phyloP scores from a whole-genome alignment of 2,888 invertebrate genomes.

The Caradrina kadenii region DNA sequence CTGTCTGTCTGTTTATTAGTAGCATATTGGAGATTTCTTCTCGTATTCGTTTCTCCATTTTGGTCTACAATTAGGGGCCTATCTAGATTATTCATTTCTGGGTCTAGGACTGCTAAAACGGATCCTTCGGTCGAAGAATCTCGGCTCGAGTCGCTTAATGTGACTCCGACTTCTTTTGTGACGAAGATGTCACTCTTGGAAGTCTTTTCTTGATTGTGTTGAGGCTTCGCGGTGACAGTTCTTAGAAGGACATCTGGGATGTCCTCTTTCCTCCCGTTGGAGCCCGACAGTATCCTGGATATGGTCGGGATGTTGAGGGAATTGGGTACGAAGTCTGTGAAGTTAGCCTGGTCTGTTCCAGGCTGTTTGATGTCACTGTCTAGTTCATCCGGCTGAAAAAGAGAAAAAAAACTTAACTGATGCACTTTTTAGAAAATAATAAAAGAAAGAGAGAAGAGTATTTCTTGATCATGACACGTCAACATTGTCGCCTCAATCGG shows the following conservation, averaged over 20 bases:
- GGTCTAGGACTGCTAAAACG: slow-evolving; percentile 86
- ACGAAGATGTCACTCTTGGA: slow-evolving; percentile 84
- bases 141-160: slow-evolving; percentile 82
- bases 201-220: slow-evolving; percentile 84
- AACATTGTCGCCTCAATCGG: too few relatives aligned
- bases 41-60: slow-evolving; percentile 88
- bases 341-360: slow-evolving; percentile 84
- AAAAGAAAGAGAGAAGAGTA: neutral
- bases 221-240: slow-evolving; percentile 91
- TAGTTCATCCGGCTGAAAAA: slow-evolving; percentile 85
- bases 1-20: slow-evolving; percentile 84
- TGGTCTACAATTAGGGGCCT: slow-evolving; percentile 86
- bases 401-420: slow-evolving; percentile 35
- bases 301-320: slow-evolving; percentile 95
- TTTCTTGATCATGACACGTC: too few relatives aligned
- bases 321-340: slow-evolving; percentile 92
- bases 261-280: slow-evolving; percentile 95
- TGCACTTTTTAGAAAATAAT: neutral
- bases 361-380: slow-evolving; percentile 84
- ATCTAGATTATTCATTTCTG: slow-evolving; percentile 89
- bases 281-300: slow-evolving; percentile 95
- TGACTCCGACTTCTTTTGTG: slow-evolving; percentile 86
- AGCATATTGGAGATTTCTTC: slow-evolving; percentile 87
- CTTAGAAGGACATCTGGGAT: slow-evolving; percentile 94
- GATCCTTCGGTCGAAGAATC: slow-evolving; percentile 88